These are phyloP conservation scores for Hymenochirus boettgeri DNA, from an alignment of 2,113 vertebrate species.

Conservation along the genomic window DNA sequence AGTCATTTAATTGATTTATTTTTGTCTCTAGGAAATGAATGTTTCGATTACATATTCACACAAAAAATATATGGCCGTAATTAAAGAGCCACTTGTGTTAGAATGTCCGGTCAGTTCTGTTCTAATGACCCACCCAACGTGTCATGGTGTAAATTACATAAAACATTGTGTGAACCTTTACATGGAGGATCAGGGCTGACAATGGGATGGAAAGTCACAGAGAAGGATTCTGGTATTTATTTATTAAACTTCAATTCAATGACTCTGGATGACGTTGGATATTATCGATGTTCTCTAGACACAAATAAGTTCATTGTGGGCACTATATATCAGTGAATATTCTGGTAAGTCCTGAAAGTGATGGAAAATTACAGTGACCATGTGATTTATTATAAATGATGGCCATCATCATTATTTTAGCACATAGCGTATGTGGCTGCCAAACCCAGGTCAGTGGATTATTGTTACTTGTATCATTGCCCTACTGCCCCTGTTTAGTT, in stretches of 20 bases:
- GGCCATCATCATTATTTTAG: too few relatives aligned
- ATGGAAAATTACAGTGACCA: too few relatives aligned
- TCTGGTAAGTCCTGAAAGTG: not conserved
- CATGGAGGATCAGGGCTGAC: not conserved
- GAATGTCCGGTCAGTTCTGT: slow-evolving; percentile 3
- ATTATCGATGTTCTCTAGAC: not conserved
- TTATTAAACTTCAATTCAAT: not conserved
- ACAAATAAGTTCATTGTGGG: not conserved
- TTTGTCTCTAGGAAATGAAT: not conserved
- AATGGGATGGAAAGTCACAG: not conserved
- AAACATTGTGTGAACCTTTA: not conserved
- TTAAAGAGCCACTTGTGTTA: not conserved
- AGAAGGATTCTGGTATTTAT: not conserved
- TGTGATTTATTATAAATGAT: too few relatives aligned
- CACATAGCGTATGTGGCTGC: too few relatives aligned
- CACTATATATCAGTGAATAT: not conserved
- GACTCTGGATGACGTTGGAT: not conserved
- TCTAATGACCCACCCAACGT: not conserved
- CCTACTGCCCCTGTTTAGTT: too few relatives aligned
- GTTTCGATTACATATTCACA: not conserved
- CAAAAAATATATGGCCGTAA: not conserved
- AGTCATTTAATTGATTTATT: too few relatives aligned
- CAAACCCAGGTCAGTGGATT: too few relatives aligned
- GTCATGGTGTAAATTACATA: slow-evolving; percentile 4
- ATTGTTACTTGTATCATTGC: too few relatives aligned